These are phyloP conservation scores for Tenodera sinensis DNA, from an alignment of 2,888 invertebrate species.

Conservation along the genomic window DNA sequence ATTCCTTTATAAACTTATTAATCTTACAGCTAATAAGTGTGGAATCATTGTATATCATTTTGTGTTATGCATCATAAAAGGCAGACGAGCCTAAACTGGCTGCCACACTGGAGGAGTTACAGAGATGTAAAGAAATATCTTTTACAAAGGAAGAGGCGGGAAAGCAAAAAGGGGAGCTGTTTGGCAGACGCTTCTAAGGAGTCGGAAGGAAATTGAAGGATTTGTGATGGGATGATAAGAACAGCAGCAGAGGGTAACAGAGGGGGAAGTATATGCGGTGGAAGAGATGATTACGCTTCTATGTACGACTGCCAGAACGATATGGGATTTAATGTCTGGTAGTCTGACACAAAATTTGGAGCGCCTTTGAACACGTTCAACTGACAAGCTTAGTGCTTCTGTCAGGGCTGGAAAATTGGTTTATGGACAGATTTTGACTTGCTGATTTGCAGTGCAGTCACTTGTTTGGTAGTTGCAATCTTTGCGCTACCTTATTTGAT, in stretches of 20 bases:
- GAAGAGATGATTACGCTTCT: neutral
- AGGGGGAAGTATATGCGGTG: neutral
- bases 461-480: too few species aligned
- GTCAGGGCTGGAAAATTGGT: too few species aligned
- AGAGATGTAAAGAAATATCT: neutral
- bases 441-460: too few species aligned
- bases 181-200: neutral
- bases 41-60: too few species aligned
- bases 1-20: too few species aligned
- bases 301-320: neutral
- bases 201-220: neutral
- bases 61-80: too few species aligned
- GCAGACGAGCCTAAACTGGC: too few species aligned
- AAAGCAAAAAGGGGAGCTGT: neutral
- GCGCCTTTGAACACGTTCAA: too few species aligned
- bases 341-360: neutral
- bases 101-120: neutral
- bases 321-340: neutral
- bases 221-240: neutral
- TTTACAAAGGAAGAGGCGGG: neutral
- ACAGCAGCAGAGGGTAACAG: neutral
- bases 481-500: too few species aligned
- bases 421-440: too few species aligned
- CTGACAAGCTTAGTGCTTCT: too few species aligned
- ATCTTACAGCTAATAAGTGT: too few species aligned